Conservation (phyloP, 2,797 vertebrate species). For the Furcifer pardalis region DNA sequence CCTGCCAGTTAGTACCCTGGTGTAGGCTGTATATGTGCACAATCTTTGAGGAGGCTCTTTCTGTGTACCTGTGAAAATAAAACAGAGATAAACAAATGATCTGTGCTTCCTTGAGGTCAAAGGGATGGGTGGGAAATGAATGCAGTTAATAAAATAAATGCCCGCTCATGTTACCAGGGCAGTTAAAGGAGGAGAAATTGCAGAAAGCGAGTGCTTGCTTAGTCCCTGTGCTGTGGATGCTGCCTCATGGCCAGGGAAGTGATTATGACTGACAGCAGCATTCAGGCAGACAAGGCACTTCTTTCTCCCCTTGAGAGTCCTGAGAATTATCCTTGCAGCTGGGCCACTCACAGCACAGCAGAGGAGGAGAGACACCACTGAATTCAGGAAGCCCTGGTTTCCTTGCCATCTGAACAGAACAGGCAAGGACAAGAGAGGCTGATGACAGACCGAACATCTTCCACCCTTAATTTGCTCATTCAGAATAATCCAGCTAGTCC, state of each 20-base stretch:
- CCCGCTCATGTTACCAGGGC: background rate
- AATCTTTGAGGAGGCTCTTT: no score
- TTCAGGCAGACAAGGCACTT: background rate
- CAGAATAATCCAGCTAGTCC: slow-evolving; percentile 34
- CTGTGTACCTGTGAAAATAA: no score
- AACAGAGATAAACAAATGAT: no score
- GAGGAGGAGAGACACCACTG: slow-evolving; percentile 26
- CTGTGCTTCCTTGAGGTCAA: no score
- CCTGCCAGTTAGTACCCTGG: background rate
- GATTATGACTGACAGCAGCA: background rate
- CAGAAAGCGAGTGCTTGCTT: background rate
- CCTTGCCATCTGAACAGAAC: background rate
- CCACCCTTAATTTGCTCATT: slow-evolving; percentile 25
- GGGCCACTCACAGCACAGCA: background rate
- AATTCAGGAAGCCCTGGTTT: slow-evolving; percentile 14
- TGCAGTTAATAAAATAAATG: no score
- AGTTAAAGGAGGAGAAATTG: background rate
- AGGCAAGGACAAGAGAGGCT: slow-evolving; percentile 49
- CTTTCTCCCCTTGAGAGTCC: rapidly evolving
- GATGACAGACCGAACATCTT: slow-evolving; percentile 41
- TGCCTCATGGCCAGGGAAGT: background rate
- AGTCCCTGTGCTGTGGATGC: background rate
- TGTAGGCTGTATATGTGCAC: background rate
- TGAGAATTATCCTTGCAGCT: background rate
- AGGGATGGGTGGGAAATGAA: no score